A percentile compares a stretch with the other conserved stretches of the same genome.
phyloP scores from a whole-genome alignment of 2,888 invertebrate species.

The Epicampocera succincta region DNA sequence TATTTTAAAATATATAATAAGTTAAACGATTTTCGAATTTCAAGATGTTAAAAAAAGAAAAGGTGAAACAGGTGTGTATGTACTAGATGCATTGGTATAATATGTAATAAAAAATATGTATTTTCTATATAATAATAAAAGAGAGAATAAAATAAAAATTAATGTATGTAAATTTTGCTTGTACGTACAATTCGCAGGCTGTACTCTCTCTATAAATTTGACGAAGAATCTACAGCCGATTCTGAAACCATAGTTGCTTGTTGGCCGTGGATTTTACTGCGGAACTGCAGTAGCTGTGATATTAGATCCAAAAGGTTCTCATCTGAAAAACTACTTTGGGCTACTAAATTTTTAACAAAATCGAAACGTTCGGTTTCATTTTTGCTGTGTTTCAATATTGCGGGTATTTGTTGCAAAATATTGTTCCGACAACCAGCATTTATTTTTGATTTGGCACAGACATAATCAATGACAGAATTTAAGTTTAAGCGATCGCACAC shows the following conservation, averaged over 20 bases:
- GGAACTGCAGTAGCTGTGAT: constrained; percentile 73
- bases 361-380: constrained; percentile 74
- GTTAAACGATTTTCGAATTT: constrained; percentile 50
- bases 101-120: constrained; percentile 30
- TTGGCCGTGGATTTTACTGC: constrained; percentile 67
- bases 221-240: constrained; percentile 80
- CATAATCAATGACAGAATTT: constrained; percentile 78
- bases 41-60: constrained; percentile 55
- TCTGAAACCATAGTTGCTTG: constrained; percentile 76
- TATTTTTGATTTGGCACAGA: constrained; percentile 79
- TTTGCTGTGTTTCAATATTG: constrained; percentile 75
- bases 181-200: constrained; percentile 62
- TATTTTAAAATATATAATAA: constrained; percentile 62
- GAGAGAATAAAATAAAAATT: constrained; percentile 32
- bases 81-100: too few relatives aligned
- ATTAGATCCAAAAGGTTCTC: constrained; percentile 77
- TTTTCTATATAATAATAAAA: constrained; percentile 45
- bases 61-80: constrained; percentile 31
- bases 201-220: constrained; percentile 73
- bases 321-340: constrained; percentile 73
- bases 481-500: constrained; percentile 81
- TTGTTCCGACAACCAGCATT: constrained; percentile 76
- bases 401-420: constrained; percentile 76
- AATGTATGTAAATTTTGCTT: constrained; percentile 48
- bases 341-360: constrained; percentile 75